Evolutionary conservation across 2,888 invertebrate species (phyloP).

Genomic region (Lasioglossum marginatum): DNA sequence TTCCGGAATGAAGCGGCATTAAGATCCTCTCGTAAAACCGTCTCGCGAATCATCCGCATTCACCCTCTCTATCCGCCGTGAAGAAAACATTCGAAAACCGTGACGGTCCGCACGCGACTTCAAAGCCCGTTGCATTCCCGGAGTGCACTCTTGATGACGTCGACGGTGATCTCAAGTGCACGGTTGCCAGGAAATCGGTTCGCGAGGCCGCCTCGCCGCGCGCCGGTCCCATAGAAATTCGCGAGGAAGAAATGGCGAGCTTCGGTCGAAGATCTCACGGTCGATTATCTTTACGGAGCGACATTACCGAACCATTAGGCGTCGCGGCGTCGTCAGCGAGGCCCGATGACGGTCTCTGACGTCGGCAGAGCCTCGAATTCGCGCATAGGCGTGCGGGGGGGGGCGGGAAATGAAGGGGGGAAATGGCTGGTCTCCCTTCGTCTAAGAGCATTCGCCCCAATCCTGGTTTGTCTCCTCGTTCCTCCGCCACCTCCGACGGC

Average conservation of each 20-base stretch:
- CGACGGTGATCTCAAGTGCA: slow-evolving; percentile 6
- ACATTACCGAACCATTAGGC: slow-evolving; percentile 81
- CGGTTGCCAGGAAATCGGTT: slow-evolving; percentile 53
- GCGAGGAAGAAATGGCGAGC: slow-evolving; percentile 52
- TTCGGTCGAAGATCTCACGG: slow-evolving; percentile 75
- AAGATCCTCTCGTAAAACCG: neutral
- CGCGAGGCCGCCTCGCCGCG: slow-evolving; percentile 42
- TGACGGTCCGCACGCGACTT: neutral
- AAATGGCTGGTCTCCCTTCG: slow-evolving; percentile 80
- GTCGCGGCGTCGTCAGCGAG: slow-evolving; percentile 62
- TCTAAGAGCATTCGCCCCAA: slow-evolving; percentile 73
- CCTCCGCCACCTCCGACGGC: slow-evolving; percentile 55
- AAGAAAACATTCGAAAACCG: slow-evolving; percentile 23
- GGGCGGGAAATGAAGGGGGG: slow-evolving; percentile 70
- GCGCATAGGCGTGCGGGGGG: slow-evolving; percentile 8
- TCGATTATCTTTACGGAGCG: slow-evolving; percentile 79
- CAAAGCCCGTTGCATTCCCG: slow-evolving; percentile 7
- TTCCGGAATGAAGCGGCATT: neutral
- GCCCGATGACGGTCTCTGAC: slow-evolving; percentile 73
- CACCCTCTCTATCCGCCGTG: neutral
- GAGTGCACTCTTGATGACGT: slow-evolving; percentile 45
- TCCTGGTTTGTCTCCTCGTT: slow-evolving; percentile 65
- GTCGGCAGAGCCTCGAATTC: slow-evolving; percentile 75
- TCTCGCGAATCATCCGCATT: neutral
- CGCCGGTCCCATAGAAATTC: slow-evolving; percentile 71